Percentiles rank a stretch among this genome's conserved stretches.
Evolutionary conservation across 2,888 invertebrate species (phyloP).

Genomic region (Frankliniella intonsa): DNA sequence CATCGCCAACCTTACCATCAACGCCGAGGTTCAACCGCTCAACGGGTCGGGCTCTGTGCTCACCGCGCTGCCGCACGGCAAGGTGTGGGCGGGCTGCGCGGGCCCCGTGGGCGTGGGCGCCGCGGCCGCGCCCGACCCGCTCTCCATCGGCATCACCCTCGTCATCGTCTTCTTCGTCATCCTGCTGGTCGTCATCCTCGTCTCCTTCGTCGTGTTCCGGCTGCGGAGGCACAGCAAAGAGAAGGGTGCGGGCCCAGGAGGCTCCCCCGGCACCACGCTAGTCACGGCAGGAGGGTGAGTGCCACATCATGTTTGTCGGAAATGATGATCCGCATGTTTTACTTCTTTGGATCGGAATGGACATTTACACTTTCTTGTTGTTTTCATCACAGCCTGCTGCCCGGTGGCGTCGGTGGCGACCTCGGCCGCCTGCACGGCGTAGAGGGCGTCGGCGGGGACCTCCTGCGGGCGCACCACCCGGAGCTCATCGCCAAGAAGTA

Average conservation of each 20-base stretch:
- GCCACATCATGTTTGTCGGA: not conserved
- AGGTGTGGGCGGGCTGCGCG: constrained; percentile 66
- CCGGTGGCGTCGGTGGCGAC: constrained; percentile 55
- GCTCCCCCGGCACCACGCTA: constrained; percentile 29
- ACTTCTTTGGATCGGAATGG: no score
- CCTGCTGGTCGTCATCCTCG: constrained; percentile 78
- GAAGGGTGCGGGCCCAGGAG: constrained; percentile 60
- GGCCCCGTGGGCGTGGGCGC: constrained; percentile 71
- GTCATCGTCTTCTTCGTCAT: constrained; percentile 93
- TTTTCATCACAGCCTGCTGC: constrained; percentile 54
- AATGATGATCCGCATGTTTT: not conserved
- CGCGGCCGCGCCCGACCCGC: constrained; percentile 74
- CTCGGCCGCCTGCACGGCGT: constrained; percentile 40
- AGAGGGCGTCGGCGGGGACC: constrained; percentile 58
- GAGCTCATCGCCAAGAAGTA: constrained; percentile 84
- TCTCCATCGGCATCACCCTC: constrained; percentile 87
- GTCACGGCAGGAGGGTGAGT: not conserved
- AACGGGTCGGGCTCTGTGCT: constrained; percentile 79
- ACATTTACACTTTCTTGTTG: not conserved
- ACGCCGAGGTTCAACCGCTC: constrained; percentile 84
- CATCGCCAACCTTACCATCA: constrained; percentile 80
- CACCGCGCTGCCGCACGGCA: constrained; percentile 65
- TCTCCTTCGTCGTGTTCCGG: constrained; percentile 88
- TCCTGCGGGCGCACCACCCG: constrained; percentile 72
- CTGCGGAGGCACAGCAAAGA: constrained; percentile 82